These are phyloP conservation scores for Setipinna tenuifilis DNA, from an alignment of 2,797 vertebrate genomes.

Conservation along the genomic window DNA sequence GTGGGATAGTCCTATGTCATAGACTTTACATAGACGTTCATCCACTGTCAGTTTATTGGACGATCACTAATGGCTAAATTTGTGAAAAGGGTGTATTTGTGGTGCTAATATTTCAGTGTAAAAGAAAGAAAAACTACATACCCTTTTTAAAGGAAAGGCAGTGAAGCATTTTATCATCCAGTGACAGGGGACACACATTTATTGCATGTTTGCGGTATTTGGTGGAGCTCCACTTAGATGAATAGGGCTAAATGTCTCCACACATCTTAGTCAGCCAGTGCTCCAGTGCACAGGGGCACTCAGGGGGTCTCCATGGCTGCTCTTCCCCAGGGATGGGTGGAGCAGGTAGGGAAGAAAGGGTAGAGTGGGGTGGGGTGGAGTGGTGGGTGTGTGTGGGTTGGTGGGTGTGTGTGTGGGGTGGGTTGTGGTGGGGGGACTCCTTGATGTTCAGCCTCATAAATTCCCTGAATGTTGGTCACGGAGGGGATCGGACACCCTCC, in stretches of 20 bases:
- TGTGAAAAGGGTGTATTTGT: neutral
- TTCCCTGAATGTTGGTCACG: constrained; percentile 13
- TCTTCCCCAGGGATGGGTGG: neutral
- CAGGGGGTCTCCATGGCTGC: neutral
- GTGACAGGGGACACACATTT: neutral
- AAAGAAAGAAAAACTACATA: too few species aligned
- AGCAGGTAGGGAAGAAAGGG: neutral
- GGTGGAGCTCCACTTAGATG: neutral
- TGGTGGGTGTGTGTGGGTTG: neutral
- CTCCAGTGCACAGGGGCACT: neutral
- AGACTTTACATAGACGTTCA: neutral
- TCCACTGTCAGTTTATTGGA: neutral
- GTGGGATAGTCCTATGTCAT: neutral
- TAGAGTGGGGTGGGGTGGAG: neutral
- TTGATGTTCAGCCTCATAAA: neutral
- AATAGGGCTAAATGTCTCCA: neutral
- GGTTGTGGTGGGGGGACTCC: neutral
- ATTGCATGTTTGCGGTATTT: neutral
- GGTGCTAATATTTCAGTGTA: too few species aligned
- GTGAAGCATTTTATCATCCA: neutral
- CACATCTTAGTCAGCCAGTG: neutral
- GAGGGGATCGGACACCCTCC: constrained; percentile 4
- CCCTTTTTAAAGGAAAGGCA: too few species aligned
- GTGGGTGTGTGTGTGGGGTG: constrained; percentile 25
- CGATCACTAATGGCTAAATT: neutral